Conservation (phyloP, 1,140 invertebrate species). For the Dendroctonus valens region DNA sequence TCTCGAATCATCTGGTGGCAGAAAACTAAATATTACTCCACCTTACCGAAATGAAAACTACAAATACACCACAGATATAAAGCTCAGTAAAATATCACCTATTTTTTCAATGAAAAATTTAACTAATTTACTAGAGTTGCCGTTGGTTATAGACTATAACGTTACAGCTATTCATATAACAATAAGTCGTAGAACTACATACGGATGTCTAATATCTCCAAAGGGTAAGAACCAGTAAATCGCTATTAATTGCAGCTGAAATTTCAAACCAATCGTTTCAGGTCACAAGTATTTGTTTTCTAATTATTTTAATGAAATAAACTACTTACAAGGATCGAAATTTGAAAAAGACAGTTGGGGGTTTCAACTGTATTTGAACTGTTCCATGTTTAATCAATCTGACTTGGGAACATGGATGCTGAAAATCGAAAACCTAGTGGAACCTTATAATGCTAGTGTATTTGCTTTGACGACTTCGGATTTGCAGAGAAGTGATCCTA, state of each 20-base stretch:
- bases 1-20: constrained; percentile 9
- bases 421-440: constrained; percentile 25
- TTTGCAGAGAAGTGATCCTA: not conserved
- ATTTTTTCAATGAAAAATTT: constrained; percentile 36
- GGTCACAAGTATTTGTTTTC: constrained; percentile 27
- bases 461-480: constrained; percentile 33
- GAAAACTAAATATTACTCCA: constrained; percentile 4
- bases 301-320: constrained; percentile 1
- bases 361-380: constrained; percentile 40
- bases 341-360: constrained; percentile 23
- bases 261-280: constrained; percentile 24
- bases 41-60: constrained; percentile 3
- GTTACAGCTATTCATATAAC: constrained; percentile 41
- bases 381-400: constrained; percentile 25
- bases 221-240: constrained; percentile 26
- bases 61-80: not conserved
- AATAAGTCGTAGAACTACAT: constrained; percentile 21
- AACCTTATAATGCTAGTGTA: constrained; percentile 38
- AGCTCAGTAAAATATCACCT: constrained; percentile 13
- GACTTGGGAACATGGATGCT: constrained; percentile 39
- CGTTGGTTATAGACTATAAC: constrained; percentile 40
- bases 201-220: constrained; percentile 33
- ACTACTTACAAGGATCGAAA: constrained; percentile 25
- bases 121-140: constrained; percentile 17
- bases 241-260: not conserved